Evolutionary conservation across 2,113 vertebrate species (phyloP), one percentile per base, ranked within the genome.

Genomic region (Smithornis capensis): DNA sequence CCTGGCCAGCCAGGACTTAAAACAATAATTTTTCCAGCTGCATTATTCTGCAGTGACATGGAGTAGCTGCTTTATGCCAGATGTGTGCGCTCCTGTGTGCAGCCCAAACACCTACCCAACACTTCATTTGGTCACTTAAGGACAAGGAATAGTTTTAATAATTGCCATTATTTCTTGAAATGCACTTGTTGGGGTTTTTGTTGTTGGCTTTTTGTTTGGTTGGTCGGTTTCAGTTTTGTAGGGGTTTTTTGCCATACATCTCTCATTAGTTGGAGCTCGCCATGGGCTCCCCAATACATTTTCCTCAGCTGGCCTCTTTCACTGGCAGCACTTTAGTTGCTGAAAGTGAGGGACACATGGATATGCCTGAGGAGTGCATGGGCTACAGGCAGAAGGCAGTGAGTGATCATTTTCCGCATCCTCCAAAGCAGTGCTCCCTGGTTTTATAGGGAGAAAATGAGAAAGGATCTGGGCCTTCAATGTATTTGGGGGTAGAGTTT

Each of bases 21-120:
- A 47, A 59, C 50, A 62, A n/a, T 65, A n/a, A 33, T 16, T n/a
- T 67, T 87, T 74, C 69, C 82, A 63, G 27, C 28, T 71, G 59
- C 28, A 18, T 70, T 56, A 22, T 12, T 86, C 71, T 83, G 56
- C 38, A 90, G 62, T 0, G 3, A 42, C 56, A 53, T 14, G 0
- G 0, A 71, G 35, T 15, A 82, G 49, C 35, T 16, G 8, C 52
- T 64, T 68, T 33, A 33, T 3, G 2, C 15, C 2, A 1, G 52
- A 35, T 0, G 1, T 9, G 23, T 0, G 1, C 70, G 25, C 22
- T 70, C 37, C 28, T 8, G 2, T 23, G 47, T 50, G 52, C 14
- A 13, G 35, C 73, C n/a, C 24, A 33, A 77, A 12, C 16, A 73
- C 38, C 21, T 28, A 44, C 14, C 25, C 42, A 37, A 4, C 15